A percentile compares a stretch with the other conserved stretches of the same genome.
These are phyloP conservation scores for Agraylea sexmaculata DNA, from an alignment of 1,140 invertebrate genomes.

Conservation along the genomic window DNA sequence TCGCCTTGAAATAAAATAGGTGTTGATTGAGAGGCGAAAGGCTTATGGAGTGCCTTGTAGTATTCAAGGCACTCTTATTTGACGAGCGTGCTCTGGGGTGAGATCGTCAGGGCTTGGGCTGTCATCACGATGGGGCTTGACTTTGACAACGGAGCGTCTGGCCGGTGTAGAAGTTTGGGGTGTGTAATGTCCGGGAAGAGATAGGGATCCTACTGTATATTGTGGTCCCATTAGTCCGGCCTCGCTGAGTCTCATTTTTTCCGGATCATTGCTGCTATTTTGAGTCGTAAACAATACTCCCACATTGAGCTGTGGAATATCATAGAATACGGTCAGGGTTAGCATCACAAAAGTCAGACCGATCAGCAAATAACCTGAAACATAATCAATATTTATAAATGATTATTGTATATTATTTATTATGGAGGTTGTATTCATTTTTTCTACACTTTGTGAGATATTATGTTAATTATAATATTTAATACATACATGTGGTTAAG, in stretches of 20 bases:
- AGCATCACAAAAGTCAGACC: conserved; percentile 77
- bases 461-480: background rate
- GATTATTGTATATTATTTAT: background rate
- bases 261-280: conserved; percentile 42
- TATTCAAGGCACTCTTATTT: conserved; percentile 38
- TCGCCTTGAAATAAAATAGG: too few relatives aligned
- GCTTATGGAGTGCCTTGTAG: conserved; percentile 15
- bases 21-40: too few relatives aligned
- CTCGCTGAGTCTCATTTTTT: conserved; percentile 47
- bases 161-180: conserved; percentile 29
- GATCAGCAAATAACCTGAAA: conserved; percentile 61
- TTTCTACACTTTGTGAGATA: background rate
- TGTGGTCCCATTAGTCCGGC: conserved; percentile 32
- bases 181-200: conserved; percentile 35
- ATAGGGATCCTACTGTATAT: conserved; percentile 37
- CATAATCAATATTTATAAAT: conserved; percentile 8
- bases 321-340: conserved; percentile 69
- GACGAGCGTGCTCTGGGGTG: conserved; percentile 46
- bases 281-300: conserved; percentile 62
- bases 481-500: conserved; percentile 54
- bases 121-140: conserved; percentile 46
- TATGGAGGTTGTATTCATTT: background rate
- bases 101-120: conserved; percentile 53
- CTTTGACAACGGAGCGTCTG: conserved; percentile 44
- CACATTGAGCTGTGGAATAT: conserved; percentile 76